Conservation (phyloP, 2,888 invertebrate species). For the Tachystola acroxantha region DNA sequence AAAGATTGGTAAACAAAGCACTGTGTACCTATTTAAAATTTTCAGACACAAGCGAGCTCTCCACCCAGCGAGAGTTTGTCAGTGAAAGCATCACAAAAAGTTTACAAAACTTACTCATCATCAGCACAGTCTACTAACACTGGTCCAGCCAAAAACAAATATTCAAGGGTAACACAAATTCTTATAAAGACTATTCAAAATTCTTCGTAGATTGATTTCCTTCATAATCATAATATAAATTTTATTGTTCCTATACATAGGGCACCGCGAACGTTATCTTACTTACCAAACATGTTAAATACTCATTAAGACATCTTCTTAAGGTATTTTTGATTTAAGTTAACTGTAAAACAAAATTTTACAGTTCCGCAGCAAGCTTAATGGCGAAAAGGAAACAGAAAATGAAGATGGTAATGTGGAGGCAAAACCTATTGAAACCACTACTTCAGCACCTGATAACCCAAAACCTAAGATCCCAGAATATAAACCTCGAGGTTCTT, state of each 20-base stretch:
- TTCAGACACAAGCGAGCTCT: conserved; percentile 71
- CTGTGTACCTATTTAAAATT: conserved; percentile 22
- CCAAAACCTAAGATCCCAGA: conserved; percentile 35
- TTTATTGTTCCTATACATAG: too few relatives aligned
- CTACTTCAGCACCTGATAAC: conserved; percentile 25
- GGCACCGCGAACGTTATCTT: too few relatives aligned
- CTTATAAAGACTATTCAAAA: too few relatives aligned
- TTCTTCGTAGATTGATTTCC: too few relatives aligned
- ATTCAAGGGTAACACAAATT: conserved; percentile 53
- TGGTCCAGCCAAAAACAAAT: conserved; percentile 53
- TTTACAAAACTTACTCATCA: conserved; percentile 59
- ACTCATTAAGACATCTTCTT: too few relatives aligned
- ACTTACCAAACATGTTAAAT: too few relatives aligned
- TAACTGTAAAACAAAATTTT: conserved; percentile 22
- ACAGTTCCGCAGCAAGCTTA: conserved; percentile 54
- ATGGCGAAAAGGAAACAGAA: conserved; percentile 26
- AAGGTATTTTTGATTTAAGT: too few relatives aligned
- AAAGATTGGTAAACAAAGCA: conserved; percentile 3
- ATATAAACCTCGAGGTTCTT: conserved; percentile 46
- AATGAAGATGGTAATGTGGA: conserved; percentile 20
- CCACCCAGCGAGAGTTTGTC: conserved; percentile 66
- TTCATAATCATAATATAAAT: too few relatives aligned
- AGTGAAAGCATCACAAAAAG: conserved; percentile 73
- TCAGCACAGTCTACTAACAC: conserved; percentile 57
- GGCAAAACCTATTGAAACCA: conserved; percentile 24